Evolutionary conservation across 2,888 invertebrate species (phyloP), one percentile per base, ranked within the genome.

Genomic region (Baccha elongata): DNA sequence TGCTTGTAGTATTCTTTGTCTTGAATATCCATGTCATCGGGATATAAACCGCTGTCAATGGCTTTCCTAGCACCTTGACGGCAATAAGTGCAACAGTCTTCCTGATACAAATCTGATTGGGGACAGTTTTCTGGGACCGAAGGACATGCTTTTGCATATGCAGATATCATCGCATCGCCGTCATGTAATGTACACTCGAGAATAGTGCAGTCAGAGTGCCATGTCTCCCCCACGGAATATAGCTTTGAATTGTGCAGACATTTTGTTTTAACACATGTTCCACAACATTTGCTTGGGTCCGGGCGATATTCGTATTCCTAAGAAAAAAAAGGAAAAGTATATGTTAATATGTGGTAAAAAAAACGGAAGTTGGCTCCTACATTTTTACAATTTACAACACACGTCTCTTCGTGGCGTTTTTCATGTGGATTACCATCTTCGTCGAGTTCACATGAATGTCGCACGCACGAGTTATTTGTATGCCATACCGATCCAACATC

Each of bases 121-220:
- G 88, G 87, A 60, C 91, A 91, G 67, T 88, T 86, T 15, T 86
- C 78, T 2, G 86, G 85, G 13, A 91, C 32, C 2, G 87, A 86
- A 0, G 89, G 88, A 71, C 91, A 91, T 6, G 84, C 85, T 75
- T 90, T 89, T 52, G 87, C 85, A 74, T 88, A 91, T 6, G 88
- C 87, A 44, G 88, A 88, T 17, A 91, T 88, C n/a, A 86, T 86
- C 17, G 89, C 87, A 40, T 87, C 86, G 1, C 87, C 87, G 76
- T 85, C 86, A 17, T 69, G 76, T 1, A 87, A 85, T 1, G 85
- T 83, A 68, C 91, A 91, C 78, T 91, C 90, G 37, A 88, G 86
- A 11, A 91, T 84, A 3, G 88, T 89, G 73, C 91, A 91, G 23
- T 88, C 88, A 48, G 87, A 89, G 71, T 88, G 90, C 91, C 91